Base-by-base conservation (phyloP, 1,140 invertebrate genomes). In the Galleria mellonella region DNA sequence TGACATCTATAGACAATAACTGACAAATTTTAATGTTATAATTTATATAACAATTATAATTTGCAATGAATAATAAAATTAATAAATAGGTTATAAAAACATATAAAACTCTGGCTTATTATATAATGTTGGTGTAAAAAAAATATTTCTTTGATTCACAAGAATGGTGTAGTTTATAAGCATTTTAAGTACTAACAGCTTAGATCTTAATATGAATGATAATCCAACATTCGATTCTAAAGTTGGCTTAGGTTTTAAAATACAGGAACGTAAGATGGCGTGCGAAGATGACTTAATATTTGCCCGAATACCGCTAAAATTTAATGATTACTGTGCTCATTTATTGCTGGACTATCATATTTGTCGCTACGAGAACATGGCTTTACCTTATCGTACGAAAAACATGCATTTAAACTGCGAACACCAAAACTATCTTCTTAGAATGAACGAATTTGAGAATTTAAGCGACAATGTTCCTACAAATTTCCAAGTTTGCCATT, bases 361-460 rank as follows among this genome's bases (percentile, higher is more conserved):
- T 27, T 97, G 95, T 70, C 76, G 90, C 47, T 78, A 83, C 23
- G 87, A 92, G 40, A 82, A 90, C 33, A 91, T 87, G 55, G 94
- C 95, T 1, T 92, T 88, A n/a, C 48, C 89, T 4, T 87, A 87
- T 11, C 87, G 84, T 47, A 92, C 62, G 88, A 94, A 55, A 91
- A 87, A 70, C 94, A 96, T 64, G 88, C 71, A 4, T 94, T 91
- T 91, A 1, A 77, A 87, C 32, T 97, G 96, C 68, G 74, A 92
- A 87, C 90, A 91, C 63, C 89, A 94, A 43, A 95, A 97, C 91
- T 95, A 90, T 89, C 91, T 89, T 8, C 27, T 75, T 9, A 88
- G 94, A 63, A 92, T 94, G 90, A 97, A 96, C 73, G 96, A 97
- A 83, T 96, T 91, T 66, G 96, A 97, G 87, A 89, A n/a, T n/a